Evolutionary conservation across 2,797 vertebrate genomes (phyloP), one percentile per base, ranked within the genome.

Genomic region (Paedocypris micromegethes): DNA sequence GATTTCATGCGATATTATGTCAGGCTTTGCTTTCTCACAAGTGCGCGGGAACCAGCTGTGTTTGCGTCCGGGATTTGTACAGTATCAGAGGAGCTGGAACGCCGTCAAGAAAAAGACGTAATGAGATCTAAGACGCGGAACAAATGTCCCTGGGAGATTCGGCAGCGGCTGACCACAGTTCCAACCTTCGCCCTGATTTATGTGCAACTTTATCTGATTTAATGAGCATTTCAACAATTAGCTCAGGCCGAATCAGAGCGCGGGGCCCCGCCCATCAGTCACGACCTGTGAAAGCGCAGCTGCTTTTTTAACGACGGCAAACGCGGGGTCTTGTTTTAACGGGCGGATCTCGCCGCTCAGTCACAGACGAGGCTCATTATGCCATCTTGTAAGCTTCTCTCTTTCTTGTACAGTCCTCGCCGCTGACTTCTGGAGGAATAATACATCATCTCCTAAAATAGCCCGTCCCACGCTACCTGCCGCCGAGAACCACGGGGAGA

Each of bases 211-310:
- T 85, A 90, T 90, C 85, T 77, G 77, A 75, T 83, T 49, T 86
- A 90, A 90, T 86, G 86, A 90, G 85, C 57, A 79, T 79, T 85
- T 83, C 83, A 79, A 81, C 86, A 88, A 89, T 90, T 89, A 90
- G 83, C 82, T 78, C 72, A 74, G 76, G 72, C 67, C 44, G 70
- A 80, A 85, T 81, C 79, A 75, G 76, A 66, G 70, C 80, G 77
- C 80, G 83, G 79, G 69, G 76, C 76, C 76, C 55, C 62, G 73
- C 73, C 73, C 78, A 84, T 86, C 78, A 75, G 78, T 64, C 71
- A 78, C 83, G 85, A 87, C 85, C 84, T 81, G 71, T 7, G 53
- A 75, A 79, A 75, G 79, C 67, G 46, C 86, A 87, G 85, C 85
- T 86, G 84, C 79, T 79, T 75, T 75, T 78, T 76, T 84, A 83